Conservation (phyloP, 1,140 invertebrate genomes). For the Drosophila leontia region DNA sequence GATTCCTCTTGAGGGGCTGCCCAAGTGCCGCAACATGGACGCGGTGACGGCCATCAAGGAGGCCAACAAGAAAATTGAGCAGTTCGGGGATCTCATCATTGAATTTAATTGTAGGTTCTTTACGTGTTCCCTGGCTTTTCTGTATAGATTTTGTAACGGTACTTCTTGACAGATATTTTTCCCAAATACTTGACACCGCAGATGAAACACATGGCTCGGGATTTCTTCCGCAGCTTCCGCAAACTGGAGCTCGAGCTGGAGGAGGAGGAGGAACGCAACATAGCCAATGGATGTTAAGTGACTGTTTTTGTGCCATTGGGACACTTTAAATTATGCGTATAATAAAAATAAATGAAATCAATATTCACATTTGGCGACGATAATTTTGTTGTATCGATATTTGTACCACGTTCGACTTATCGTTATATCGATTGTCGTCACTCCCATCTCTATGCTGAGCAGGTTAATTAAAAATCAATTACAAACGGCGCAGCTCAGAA, state of each 20-base stretch:
- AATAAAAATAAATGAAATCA: slow-evolving; percentile 3
- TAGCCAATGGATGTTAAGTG: slow-evolving; percentile 1
- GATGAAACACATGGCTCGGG: slow-evolving; percentile 65
- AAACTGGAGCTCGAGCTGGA: slow-evolving; percentile 53
- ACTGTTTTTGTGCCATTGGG: slow-evolving; percentile 2
- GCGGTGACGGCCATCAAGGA: slow-evolving; percentile 47
- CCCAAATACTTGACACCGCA: slow-evolving; percentile 65
- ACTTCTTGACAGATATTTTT: slow-evolving; percentile 55
- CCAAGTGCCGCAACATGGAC: slow-evolving; percentile 84
- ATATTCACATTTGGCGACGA: too few relatives aligned
- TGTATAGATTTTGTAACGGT: neutral
- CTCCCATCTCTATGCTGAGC: slow-evolving; percentile 4
- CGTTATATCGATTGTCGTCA: neutral
- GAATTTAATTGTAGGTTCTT: slow-evolving; percentile 71
- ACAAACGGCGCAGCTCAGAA: slow-evolving; percentile 5
- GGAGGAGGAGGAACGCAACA: slow-evolving; percentile 29
- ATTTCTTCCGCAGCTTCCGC: slow-evolving; percentile 57
- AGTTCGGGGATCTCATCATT: slow-evolving; percentile 74
- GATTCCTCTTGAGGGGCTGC: slow-evolving; percentile 88
- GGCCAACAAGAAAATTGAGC: slow-evolving; percentile 53
- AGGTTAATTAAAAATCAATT: slow-evolving; percentile 58
- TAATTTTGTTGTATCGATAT: neutral
- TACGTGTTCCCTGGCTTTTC: neutral
- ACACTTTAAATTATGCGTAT: slow-evolving; percentile 14
- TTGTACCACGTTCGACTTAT: neutral